Percentiles rank a stretch among this genome's conserved stretches.
Evolutionary conservation across 2,797 vertebrate genomes (phyloP).

Genomic region (Hypotaenidia philippensis): DNA sequence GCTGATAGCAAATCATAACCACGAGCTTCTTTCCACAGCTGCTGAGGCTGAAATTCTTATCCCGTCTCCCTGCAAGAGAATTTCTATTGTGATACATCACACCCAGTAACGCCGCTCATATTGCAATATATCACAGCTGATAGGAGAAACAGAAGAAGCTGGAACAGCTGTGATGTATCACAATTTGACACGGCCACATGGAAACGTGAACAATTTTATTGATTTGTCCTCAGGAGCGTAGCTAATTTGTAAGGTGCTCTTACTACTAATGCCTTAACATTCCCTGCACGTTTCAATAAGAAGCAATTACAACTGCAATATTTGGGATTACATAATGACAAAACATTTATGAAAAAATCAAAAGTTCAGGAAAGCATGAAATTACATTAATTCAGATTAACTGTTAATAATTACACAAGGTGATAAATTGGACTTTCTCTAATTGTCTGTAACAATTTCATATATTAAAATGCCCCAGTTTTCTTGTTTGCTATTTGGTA

Average conservation of each 20-base stretch:
- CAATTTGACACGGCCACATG: background rate
- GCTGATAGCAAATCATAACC: background rate
- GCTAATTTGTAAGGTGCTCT: conserved; percentile 16
- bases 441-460: conserved; percentile 52
- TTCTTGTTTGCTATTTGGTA: background rate
- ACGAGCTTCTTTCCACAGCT: background rate
- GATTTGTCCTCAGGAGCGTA: conserved; percentile 4
- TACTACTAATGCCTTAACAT: background rate
- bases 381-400: conserved; percentile 68
- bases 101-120: background rate
- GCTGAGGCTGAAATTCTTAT: background rate
- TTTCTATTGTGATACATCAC: background rate
- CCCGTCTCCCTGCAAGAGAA: background rate
- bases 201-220: background rate
- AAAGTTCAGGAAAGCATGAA: conserved; percentile 68
- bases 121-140: background rate
- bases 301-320: conserved; percentile 39
- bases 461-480: background rate
- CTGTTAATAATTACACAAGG: conserved; percentile 49
- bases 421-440: conserved; percentile 62
- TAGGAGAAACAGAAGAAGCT: background rate
- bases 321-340: conserved; percentile 55
- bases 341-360: conserved; percentile 46
- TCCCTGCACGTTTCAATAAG: conserved; percentile 26
- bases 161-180: background rate